Conservation (phyloP, 2,797 vertebrate species). For the Platalea minor region DNA sequence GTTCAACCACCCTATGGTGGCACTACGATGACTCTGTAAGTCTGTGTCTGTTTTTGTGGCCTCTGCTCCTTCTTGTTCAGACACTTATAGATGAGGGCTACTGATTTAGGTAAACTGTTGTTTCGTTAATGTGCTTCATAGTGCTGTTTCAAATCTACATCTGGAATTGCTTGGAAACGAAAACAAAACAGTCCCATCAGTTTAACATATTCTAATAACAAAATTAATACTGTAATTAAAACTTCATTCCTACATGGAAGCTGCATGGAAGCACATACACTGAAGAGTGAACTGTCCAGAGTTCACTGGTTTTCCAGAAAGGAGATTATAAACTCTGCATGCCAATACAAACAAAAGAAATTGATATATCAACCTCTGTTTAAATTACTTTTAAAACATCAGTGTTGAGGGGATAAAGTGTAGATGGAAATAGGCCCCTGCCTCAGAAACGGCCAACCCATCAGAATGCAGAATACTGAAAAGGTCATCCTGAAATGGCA, state of each 20-base stretch:
- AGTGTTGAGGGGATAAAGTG: neutral
- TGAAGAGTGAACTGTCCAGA: neutral
- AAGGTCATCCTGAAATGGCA: slow-evolving; percentile 68
- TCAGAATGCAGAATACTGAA: slow-evolving; percentile 62
- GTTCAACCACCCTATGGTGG: neutral
- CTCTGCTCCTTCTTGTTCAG: neutral
- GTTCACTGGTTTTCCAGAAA: neutral
- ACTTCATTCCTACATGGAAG: neutral
- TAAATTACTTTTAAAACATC: neutral
- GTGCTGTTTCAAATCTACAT: neutral
- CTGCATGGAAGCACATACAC: accelerated
- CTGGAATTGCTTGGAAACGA: neutral
- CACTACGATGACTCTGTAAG: neutral
- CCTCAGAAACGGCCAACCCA: neutral
- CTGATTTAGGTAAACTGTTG: neutral
- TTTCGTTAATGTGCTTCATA: neutral
- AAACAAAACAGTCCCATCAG: neutral
- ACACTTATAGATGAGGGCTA: neutral
- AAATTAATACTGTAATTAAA: neutral
- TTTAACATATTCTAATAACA: neutral
- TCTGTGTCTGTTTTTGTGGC: neutral
- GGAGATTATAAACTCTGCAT: neutral
- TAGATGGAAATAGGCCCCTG: neutral
- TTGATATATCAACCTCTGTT: neutral
- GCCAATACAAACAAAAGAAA: slow-evolving; percentile 8